These are phyloP conservation scores for Gobius niger DNA, from an alignment of 2,113 vertebrate genomes.

Conservation along the genomic window DNA sequence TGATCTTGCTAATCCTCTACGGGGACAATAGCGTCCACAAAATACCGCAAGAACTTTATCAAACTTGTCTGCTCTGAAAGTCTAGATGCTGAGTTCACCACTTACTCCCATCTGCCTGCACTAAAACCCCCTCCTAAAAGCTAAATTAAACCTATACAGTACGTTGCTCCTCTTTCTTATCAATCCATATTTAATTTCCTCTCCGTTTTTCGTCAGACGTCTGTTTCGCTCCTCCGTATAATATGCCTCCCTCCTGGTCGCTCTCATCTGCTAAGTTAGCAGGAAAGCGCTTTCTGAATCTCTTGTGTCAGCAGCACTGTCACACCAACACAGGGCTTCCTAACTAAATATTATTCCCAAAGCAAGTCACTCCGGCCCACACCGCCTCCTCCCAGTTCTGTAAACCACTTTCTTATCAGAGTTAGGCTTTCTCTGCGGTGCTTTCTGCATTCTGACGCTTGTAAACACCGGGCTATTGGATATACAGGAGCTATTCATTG, in stretches of 20 bases:
- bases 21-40: too few species aligned
- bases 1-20: too few species aligned
- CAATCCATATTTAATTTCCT: background rate
- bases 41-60: too few species aligned
- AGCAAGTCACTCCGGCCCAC: background rate
- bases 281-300: constrained; percentile 60
- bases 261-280: constrained; percentile 63
- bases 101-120: too few species aligned
- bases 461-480: too few species aligned
- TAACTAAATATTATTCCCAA: constrained; percentile 65
- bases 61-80: too few species aligned
- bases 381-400: constrained; percentile 1
- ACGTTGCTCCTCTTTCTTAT: background rate
- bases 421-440: background rate
- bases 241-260: background rate
- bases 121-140: constrained; percentile 11
- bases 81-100: too few species aligned
- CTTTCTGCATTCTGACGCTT: background rate
- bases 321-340: constrained; percentile 54
- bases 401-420: constrained; percentile 10
- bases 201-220: background rate
- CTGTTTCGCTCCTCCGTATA: background rate
- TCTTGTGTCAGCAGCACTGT: constrained; percentile 68
- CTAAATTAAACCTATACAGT: constrained; percentile 34
- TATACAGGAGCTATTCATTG: too few species aligned